Evolutionary conservation across 2,797 vertebrate genomes (phyloP).

Genomic region (Pogonophryne albipinna): DNA sequence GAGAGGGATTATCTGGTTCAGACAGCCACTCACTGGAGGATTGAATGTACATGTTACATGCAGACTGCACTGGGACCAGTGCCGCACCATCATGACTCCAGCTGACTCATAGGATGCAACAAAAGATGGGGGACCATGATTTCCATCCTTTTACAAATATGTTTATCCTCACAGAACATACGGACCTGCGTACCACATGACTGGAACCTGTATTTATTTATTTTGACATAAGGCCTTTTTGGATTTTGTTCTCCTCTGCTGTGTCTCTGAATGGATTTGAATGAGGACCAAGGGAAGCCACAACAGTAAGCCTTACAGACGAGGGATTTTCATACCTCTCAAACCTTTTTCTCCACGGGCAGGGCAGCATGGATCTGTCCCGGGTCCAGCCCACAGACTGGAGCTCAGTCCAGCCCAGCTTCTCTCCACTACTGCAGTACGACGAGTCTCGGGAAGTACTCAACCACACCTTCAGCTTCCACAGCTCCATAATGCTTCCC

Average conservation of each 20-base stretch:
- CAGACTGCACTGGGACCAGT: conserved; percentile 45
- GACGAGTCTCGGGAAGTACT: conserved; percentile 33
- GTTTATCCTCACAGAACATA: not conserved
- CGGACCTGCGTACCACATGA: conserved; percentile 1
- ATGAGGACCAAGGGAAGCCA: conserved; percentile 22
- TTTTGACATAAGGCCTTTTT: not conserved
- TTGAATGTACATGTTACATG: conserved; percentile 35
- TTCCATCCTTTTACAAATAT: not conserved
- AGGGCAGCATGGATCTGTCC: conserved; percentile 68
- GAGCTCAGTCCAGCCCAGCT: conserved; percentile 56
- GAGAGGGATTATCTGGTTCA: conserved; percentile 47
- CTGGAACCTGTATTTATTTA: conserved; percentile 11
- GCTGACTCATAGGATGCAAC: conserved; percentile 47
- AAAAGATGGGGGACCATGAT: conserved; percentile 12
- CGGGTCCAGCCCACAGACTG: conserved; percentile 39
- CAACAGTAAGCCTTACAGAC: not conserved
- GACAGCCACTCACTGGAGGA: conserved; percentile 44
- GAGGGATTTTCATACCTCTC: not conserved
- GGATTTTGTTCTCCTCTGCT: conserved; percentile 4
- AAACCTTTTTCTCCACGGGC: not conserved
- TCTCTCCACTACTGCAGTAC: conserved; percentile 58
- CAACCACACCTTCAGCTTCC: conserved; percentile 54
- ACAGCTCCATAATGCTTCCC: conserved; percentile 41
- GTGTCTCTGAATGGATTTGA: conserved; percentile 24
- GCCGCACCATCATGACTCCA: conserved; percentile 37